phyloP scores from a whole-genome alignment of 2,113 vertebrate species.

The Oreotrochilus melanogaster region DNA sequence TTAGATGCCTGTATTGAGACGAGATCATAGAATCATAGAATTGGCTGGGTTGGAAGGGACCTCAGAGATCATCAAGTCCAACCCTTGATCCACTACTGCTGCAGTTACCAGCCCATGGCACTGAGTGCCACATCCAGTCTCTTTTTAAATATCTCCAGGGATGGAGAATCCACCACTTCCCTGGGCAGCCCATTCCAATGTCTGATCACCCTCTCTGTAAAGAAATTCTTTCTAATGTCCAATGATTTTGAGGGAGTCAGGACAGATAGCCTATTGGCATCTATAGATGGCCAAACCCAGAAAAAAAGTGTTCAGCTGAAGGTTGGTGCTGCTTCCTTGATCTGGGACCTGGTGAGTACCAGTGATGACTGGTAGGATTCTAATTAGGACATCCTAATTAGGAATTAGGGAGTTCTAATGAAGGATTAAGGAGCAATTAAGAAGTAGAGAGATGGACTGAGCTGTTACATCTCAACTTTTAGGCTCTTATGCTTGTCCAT shows the following conservation, averaged over 20 bases:
- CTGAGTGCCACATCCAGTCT: too few relatives aligned
- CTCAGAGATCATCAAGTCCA: too few relatives aligned
- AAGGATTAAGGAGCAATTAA: conserved; percentile 5
- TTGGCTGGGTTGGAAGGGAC: too few relatives aligned
- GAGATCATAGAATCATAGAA: too few relatives aligned
- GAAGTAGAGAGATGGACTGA: neutral
- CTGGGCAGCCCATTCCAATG: too few relatives aligned
- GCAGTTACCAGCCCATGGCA: too few relatives aligned
- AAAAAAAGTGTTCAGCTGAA: neutral
- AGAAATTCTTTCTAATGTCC: too few relatives aligned
- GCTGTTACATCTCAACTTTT: conserved; percentile 5
- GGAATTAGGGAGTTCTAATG: conserved; percentile 23
- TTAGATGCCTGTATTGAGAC: neutral
- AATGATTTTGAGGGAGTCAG: neutral
- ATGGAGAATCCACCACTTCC: too few relatives aligned
- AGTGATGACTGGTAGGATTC: neutral
- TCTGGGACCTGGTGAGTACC: neutral
- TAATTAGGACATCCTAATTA: neutral
- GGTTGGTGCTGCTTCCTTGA: neutral
- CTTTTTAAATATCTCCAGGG: too few relatives aligned
- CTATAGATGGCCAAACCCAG: neutral
- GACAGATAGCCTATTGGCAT: neutral
- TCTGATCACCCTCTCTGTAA: too few relatives aligned
- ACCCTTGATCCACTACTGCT: too few relatives aligned
- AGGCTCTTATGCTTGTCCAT: neutral